These are phyloP conservation scores for Hermetia illucens DNA, from an alignment of 1,140 invertebrate genomes.

Conservation along the genomic window DNA sequence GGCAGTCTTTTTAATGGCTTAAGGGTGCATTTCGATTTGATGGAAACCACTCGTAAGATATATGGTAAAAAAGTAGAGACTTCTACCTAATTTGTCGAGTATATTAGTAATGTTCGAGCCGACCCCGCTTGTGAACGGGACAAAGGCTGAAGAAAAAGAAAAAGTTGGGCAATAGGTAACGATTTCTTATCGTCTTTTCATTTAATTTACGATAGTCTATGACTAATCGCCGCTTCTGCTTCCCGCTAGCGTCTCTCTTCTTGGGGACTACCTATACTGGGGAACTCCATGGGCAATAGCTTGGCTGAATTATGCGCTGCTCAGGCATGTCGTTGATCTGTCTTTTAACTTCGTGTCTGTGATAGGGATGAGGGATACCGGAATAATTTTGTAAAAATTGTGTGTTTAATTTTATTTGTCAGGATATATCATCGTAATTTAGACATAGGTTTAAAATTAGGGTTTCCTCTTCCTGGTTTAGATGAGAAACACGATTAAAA, in stretches of 20 bases:
- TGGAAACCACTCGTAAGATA: slow-evolving; percentile 27
- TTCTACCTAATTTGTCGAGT: slow-evolving; percentile 1
- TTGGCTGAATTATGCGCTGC: slow-evolving; percentile 5
- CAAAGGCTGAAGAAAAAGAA: no score
- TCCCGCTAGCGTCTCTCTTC: slow-evolving; percentile 9
- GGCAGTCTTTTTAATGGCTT: slow-evolving; percentile 1
- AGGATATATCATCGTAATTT: no score
- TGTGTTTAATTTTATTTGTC: slow-evolving; percentile 15
- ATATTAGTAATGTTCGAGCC: slow-evolving; percentile 3
- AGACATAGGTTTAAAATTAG: no score
- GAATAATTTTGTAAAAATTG: slow-evolving; percentile 14
- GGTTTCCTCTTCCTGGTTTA: no score
- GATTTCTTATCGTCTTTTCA: neutral
- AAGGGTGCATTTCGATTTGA: slow-evolving; percentile 3
- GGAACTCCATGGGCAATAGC: slow-evolving; percentile 1
- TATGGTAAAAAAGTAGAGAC: slow-evolving; percentile 2
- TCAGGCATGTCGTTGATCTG: slow-evolving; percentile 17
- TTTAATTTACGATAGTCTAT: slow-evolving; percentile 20
- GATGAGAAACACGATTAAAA: no score
- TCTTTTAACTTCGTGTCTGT: slow-evolving; percentile 16
- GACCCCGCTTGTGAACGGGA: no score
- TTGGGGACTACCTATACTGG: slow-evolving; percentile 10
- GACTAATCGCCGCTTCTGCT: slow-evolving; percentile 15
- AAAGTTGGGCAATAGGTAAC: slow-evolving; percentile 1
- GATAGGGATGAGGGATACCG: slow-evolving; percentile 17